Conservation (phyloP, 1,140 invertebrate species). For the Drusus annulatus region DNA sequence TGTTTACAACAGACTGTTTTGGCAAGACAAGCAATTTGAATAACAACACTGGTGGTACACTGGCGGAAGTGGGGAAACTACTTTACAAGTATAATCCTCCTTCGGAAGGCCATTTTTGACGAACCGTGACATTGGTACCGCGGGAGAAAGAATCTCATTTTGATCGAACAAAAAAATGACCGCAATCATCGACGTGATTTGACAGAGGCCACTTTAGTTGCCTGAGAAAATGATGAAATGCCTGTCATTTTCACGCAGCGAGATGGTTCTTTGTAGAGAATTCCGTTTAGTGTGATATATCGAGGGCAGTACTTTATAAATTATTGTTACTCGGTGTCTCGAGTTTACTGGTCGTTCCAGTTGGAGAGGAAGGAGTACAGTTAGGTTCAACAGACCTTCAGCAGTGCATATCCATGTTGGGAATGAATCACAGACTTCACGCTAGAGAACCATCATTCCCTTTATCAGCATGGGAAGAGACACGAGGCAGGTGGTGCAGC, state of each 20-base stretch:
- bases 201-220: background rate
- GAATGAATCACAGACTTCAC: conserved; percentile 42
- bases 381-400: conserved; percentile 59
- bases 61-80: too few relatives aligned
- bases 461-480: conserved; percentile 6
- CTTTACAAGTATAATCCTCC: too few relatives aligned
- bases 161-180: conserved; percentile 2
- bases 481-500: background rate
- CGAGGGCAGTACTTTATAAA: too few relatives aligned
- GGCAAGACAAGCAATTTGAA: too few relatives aligned
- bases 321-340: conserved; percentile 6
- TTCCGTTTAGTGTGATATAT: background rate
- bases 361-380: conserved; percentile 31
- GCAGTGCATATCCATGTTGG: conserved; percentile 58
- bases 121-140: conserved; percentile 1
- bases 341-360: conserved; percentile 8
- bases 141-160: conserved; percentile 5
- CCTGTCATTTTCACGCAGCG: background rate
- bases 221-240: conserved; percentile 21
- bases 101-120: background rate
- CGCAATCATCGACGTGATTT: conserved; percentile 9
- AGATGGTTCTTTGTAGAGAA: background rate
- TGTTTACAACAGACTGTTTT: too few relatives aligned
- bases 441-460: conserved; percentile 38
- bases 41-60: too few relatives aligned